These are phyloP conservation scores for Leptobrachium leishanense DNA, from an alignment of 2,113 vertebrate genomes.

Conservation along the genomic window DNA sequence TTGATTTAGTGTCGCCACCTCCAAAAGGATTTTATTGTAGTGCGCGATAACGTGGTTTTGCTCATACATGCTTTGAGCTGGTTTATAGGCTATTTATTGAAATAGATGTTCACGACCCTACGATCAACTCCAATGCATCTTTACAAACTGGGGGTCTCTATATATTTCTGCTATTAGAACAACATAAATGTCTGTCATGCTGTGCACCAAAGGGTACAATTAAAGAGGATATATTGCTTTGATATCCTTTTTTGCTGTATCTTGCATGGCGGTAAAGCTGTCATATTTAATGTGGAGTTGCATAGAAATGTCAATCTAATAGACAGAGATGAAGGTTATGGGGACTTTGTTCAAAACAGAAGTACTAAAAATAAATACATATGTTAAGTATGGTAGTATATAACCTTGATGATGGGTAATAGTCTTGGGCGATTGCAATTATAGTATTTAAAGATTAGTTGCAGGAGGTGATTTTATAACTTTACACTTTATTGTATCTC, in stretches of 20 bases:
- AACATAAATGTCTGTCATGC: background rate
- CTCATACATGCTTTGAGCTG: background rate
- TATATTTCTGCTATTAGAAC: conserved; percentile 7
- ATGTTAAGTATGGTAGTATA: background rate
- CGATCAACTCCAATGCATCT: conserved; percentile 19
- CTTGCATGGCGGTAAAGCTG: conserved; percentile 6
- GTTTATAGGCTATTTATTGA: conserved; percentile 5
- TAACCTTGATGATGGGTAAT: background rate
- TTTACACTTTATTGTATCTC: background rate
- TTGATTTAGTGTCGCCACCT: background rate
- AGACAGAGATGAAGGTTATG: conserved; percentile 1
- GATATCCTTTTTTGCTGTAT: background rate
- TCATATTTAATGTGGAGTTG: conserved; percentile 7
- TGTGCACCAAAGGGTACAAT: conserved; percentile 12
- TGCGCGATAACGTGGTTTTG: background rate
- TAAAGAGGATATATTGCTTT: background rate
- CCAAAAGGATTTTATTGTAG: background rate
- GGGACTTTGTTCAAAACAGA: background rate
- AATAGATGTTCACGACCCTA: conserved; percentile 12
- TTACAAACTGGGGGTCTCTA: background rate
- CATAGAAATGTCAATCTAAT: conserved; percentile 12
- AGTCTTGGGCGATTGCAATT: background rate
- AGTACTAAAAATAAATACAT: conserved; percentile 6
- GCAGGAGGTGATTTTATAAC: background rate
- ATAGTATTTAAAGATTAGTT: background rate